Percentiles rank a stretch among this genome's conserved stretches.
Evolutionary conservation across 2,888 invertebrate genomes (phyloP).

Genomic region (Odontocolon sp.): DNA sequence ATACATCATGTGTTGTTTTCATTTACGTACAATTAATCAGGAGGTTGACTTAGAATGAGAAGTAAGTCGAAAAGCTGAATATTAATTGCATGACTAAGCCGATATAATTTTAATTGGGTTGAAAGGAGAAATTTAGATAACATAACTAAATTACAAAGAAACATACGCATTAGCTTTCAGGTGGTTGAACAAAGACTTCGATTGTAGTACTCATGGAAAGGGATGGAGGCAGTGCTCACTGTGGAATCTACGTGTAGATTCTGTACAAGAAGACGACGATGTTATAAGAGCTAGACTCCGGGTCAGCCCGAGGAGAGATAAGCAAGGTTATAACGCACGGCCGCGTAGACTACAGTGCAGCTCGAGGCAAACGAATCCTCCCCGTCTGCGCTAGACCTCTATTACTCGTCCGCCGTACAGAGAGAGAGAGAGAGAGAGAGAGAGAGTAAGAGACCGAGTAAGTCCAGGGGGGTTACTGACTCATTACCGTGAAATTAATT

Average conservation of each 20-base stretch:
- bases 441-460: no score
- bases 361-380: constrained; percentile 59
- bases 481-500: constrained; percentile 75
- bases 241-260: neutral
- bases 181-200: constrained; percentile 7
- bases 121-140: constrained; percentile 11
- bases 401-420: constrained; percentile 53
- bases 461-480: constrained; percentile 69
- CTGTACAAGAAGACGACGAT: constrained; percentile 22
- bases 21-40: no score
- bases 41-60: no score
- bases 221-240: constrained; percentile 24
- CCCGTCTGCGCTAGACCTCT: constrained; percentile 33
- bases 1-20: no score
- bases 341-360: constrained; percentile 30
- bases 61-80: neutral
- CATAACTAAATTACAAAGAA: neutral
- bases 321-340: constrained; percentile 30
- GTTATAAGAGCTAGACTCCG: constrained; percentile 17
- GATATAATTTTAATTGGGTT: neutral
- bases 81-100: neutral
- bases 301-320: constrained; percentile 48
- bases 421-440: constrained; percentile 55
- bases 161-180: neutral
- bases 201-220: constrained; percentile 15